Base-by-base conservation (phyloP, 1,140 invertebrate species). In the Heliconius hermathena region DNA sequence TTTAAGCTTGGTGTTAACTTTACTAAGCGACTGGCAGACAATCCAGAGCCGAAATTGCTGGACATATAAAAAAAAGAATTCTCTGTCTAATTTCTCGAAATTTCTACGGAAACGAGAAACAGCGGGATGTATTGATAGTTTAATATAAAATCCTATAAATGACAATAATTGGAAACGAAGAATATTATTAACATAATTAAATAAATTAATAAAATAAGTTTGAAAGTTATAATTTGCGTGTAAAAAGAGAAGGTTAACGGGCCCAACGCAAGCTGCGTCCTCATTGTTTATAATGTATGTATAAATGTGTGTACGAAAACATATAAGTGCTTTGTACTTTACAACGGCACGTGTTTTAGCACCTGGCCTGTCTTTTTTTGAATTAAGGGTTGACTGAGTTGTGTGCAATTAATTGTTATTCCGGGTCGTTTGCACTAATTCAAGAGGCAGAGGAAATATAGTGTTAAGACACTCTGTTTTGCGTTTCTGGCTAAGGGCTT, bases 321-420 rank as follows among this genome's bases (percentile, higher is more conserved):
- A 66, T 52, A 49, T 76, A 71, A 76, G 76, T 78, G 77, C 73
- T 81, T 70, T 73, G 77, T 77, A 76, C 66, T 70, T 80, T 76
- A 46, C 54, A 73, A 75, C 38, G 74, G 71, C 74, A 77, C 78
- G 77, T 79, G 81, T 79, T 74, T 60, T 71, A 77, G 60, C 81
- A 82, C 81, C 81, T 82, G 81, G 81, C 75, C 79, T 82, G 75
- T 79, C 60, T 75, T 75, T 66, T 41, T 80, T 80, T 75, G 70
- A 79, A 75, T 71, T 79, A 18, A 74, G 46, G 71, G 71, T 73
- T 29, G 33, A 71, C 70, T 71, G 41, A 72, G n/a, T 77, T 77
- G 52, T 41, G 4, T 77, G 70, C 49, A 71, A 71, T 77, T 71
- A 77, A 71, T 71, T 66, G 60, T 16, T 66, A 66, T 66, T 29